Percentiles rank a stretch among this genome's conserved stretches.
phyloP scores from a whole-genome alignment of 2,888 invertebrate species.

The Pristionchus maxplancki region DNA sequence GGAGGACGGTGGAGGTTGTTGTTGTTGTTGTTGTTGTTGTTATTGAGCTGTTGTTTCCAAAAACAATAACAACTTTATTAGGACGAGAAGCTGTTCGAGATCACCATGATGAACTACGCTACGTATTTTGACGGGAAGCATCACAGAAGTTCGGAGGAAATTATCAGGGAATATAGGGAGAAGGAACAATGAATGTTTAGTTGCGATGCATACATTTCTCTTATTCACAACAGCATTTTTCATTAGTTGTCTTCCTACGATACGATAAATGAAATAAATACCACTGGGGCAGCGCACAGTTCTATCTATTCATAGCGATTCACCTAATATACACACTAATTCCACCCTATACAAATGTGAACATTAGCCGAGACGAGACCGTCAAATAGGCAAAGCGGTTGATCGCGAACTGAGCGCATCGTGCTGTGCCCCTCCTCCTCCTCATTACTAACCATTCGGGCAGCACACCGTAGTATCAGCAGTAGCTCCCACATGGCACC shows the following conservation, averaged over 20 bases:
- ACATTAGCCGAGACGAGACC: too few species aligned
- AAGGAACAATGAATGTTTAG: background rate
- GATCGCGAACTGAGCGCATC: too few species aligned
- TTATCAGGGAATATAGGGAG: background rate
- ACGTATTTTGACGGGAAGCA: constrained; percentile 1
- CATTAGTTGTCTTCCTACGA: background rate
- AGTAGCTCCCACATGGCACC: constrained; percentile 61
- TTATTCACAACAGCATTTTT: background rate
- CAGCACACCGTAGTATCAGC: constrained; percentile 74
- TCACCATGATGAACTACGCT: constrained; percentile 32
- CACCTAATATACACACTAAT: too few species aligned
- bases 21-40: too few species aligned
- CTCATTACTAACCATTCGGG: constrained; percentile 71
- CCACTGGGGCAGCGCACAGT: too few species aligned
- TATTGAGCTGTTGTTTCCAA: too few species aligned
- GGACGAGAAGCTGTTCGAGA: constrained; percentile 1
- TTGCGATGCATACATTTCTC: background rate
- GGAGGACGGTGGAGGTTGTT: background rate
- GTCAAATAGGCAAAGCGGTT: too few species aligned
- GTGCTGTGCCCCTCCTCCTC: too few species aligned
- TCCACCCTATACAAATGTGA: too few species aligned
- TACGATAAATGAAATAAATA: background rate
- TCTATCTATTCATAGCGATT: too few species aligned
- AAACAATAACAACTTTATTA: too few species aligned
- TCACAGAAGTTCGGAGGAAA: background rate